These are phyloP conservation scores for Clarias fuscus DNA, from an alignment of 2,797 vertebrate genomes.

Conservation along the genomic window DNA sequence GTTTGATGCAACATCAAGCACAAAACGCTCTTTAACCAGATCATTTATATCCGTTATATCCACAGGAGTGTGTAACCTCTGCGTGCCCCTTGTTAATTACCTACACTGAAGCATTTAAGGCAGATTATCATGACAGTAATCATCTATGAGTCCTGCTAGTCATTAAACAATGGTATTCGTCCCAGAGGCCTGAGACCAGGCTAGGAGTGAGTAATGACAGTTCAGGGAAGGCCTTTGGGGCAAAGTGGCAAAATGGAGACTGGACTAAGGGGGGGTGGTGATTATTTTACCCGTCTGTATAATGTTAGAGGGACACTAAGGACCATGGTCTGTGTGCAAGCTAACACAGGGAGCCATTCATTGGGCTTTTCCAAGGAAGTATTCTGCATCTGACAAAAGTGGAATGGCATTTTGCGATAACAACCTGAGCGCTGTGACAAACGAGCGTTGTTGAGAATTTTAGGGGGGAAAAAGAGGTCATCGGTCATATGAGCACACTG, in stretches of 20 bases:
- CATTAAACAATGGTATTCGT: slow-evolving; percentile 54
- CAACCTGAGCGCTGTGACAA: slow-evolving; percentile 56
- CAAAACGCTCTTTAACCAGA: background rate
- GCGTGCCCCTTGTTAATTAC: slow-evolving; percentile 53
- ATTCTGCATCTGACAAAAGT: slow-evolving; percentile 50
- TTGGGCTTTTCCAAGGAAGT: slow-evolving; percentile 42
- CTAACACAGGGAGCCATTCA: slow-evolving; percentile 56
- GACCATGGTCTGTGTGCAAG: slow-evolving; percentile 42
- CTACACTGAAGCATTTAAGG: slow-evolving; percentile 50
- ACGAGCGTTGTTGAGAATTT: slow-evolving; percentile 47
- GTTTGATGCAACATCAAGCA: slow-evolving; percentile 29
- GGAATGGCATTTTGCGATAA: slow-evolving; percentile 57
- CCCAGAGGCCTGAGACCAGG: slow-evolving; percentile 47
- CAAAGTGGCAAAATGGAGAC: slow-evolving; percentile 6
- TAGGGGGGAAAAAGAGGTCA: slow-evolving; percentile 39
- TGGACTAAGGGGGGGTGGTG: background rate
- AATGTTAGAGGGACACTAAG: slow-evolving; percentile 29
- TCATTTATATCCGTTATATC: slow-evolving; percentile 43
- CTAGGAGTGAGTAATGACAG: slow-evolving; percentile 54
- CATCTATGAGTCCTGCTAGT: slow-evolving; percentile 49
- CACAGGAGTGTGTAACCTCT: slow-evolving; percentile 42
- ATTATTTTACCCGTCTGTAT: slow-evolving; percentile 45
- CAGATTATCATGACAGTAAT: slow-evolving; percentile 58
- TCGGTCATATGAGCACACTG: slow-evolving; percentile 48
- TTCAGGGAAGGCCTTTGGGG: slow-evolving; percentile 51